A percentile compares a stretch with the other conserved stretches of the same genome.
These are phyloP conservation scores for Norana najaformis DNA, from an alignment of 2,888 invertebrate genomes.

Conservation along the genomic window DNA sequence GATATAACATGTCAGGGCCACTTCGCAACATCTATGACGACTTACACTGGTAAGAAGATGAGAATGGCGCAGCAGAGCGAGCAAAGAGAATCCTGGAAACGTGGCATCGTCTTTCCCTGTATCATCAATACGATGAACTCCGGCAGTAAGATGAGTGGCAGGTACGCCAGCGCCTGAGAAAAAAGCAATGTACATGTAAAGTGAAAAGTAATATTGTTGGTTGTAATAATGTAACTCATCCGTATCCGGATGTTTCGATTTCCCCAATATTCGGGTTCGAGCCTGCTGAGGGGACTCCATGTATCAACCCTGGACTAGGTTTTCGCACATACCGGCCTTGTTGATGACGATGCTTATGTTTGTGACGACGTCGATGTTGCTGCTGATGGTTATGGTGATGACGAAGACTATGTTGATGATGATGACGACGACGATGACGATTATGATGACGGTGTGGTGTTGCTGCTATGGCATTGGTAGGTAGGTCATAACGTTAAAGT, in stretches of 20 bases:
- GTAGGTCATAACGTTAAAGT: too few relatives aligned
- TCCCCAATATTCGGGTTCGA: too few relatives aligned
- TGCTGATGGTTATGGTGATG: background rate
- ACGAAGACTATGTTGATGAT: background rate
- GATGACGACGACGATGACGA: background rate
- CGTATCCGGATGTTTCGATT: too few relatives aligned
- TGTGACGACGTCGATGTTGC: background rate
- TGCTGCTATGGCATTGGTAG: too few relatives aligned
- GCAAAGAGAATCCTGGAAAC: conserved; percentile 26
- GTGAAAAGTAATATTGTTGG: background rate
- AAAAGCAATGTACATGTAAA: background rate
- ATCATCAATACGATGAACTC: conserved; percentile 28
- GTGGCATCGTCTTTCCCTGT: conserved; percentile 30
- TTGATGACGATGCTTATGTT: background rate
- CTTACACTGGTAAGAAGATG: conserved; percentile 33
- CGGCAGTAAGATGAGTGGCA: conserved; percentile 24
- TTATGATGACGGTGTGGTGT: background rate
- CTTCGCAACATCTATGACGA: background rate
- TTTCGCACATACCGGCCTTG: too few relatives aligned
- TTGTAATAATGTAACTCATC: too few relatives aligned
- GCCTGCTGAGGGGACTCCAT: too few relatives aligned
- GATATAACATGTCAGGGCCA: too few relatives aligned
- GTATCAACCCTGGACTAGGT: too few relatives aligned
- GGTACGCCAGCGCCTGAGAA: background rate
- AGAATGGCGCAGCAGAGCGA: conserved; percentile 30